A percentile compares a stretch with the other conserved stretches of the same genome.
These are phyloP conservation scores for Drosophila pseudotalamancana DNA, from an alignment of 2,888 invertebrate genomes.

Conservation along the genomic window DNA sequence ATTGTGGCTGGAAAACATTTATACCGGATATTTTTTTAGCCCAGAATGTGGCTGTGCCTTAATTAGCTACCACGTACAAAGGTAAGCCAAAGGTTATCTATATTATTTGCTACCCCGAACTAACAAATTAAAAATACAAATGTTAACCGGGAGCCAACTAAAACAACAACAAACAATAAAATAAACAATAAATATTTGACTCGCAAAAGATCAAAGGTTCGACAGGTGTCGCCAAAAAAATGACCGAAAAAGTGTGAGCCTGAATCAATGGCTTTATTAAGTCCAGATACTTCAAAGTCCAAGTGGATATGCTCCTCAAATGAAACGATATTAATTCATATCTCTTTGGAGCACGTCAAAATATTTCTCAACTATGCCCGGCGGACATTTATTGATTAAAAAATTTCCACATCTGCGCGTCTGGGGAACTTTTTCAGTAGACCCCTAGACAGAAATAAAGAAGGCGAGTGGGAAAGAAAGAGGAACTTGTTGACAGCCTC, in stretches of 20 bases:
- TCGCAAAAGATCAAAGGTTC: constrained; percentile 27
- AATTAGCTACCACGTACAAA: constrained; percentile 53
- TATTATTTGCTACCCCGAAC: constrained; percentile 64
- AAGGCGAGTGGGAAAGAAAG: background rate
- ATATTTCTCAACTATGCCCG: constrained; percentile 70
- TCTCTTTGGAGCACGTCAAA: constrained; percentile 43
- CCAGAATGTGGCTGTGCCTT: constrained; percentile 33
- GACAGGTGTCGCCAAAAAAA: constrained; percentile 56
- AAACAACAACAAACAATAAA: constrained; percentile 71
- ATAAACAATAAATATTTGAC: constrained; percentile 47
- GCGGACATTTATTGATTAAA: constrained; percentile 71
- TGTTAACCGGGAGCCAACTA: constrained; percentile 45
- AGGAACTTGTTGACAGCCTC: constrained; percentile 69
- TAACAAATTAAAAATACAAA: constrained; percentile 69
- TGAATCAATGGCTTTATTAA: constrained; percentile 66
- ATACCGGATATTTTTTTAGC: constrained; percentile 41
- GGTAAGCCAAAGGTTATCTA: constrained; percentile 61
- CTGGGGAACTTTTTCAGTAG: background rate
- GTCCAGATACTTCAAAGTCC: too few relatives aligned
- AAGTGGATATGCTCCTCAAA: background rate
- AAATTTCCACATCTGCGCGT: constrained; percentile 43
- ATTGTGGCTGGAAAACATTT: constrained; percentile 42
- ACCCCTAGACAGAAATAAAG: background rate
- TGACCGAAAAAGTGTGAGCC: constrained; percentile 36
- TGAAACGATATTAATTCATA: constrained; percentile 61